Evolutionary conservation across 2,888 invertebrate species (phyloP), one percentile per base, ranked within the genome.

Genomic region (Allophyes oxyacanthae): DNA sequence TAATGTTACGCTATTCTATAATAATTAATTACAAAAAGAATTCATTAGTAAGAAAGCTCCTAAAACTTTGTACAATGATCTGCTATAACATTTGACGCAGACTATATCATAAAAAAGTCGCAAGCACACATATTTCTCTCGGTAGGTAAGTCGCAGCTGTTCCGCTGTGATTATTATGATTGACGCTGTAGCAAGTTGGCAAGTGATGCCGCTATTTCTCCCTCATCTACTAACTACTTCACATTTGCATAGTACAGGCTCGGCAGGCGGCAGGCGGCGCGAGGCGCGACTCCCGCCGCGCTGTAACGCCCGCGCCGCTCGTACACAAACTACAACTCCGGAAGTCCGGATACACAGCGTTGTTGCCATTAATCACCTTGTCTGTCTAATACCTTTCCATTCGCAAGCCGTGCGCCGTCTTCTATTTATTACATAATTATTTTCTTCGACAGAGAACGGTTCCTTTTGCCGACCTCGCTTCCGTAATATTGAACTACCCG

Each of bases 371-470:
- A 92, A 92, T 92, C 92, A 92, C 91, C 86, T 85, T 87, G 90
- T 90, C 89, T 89, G 88, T 88, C 88, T 91, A 92, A 92, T 91
- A 91, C 87, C 89, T 89, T 91, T 88, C 88, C 89, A 89, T 90
- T 91, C 89, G 87, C 83, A 86, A 86, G 83, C 88, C 80, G 81
- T 79, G 80, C 86, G 82, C 86, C 87, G 84, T 85, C 88, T 85
- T 85, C 88, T 89, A 86, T 89, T 91, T 90, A 90, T 88, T 89
- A 89, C 85, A 87, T 89, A 91, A 92, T 91, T 91, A 91, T 90
- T 92, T 90, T 90, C 89, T 90, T 89, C 86, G 86, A 84, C 87
- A 85, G 81, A 75, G 81, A 84, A 83, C 83, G 83, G 80, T 84
- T 84, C 80, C 84, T 82, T 85, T 84, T 72, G 71, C 81, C 78